These are phyloP conservation scores for Hipparchia sbordonii DNA, from an alignment of 2,888 invertebrate genomes.

Conservation along the genomic window DNA sequence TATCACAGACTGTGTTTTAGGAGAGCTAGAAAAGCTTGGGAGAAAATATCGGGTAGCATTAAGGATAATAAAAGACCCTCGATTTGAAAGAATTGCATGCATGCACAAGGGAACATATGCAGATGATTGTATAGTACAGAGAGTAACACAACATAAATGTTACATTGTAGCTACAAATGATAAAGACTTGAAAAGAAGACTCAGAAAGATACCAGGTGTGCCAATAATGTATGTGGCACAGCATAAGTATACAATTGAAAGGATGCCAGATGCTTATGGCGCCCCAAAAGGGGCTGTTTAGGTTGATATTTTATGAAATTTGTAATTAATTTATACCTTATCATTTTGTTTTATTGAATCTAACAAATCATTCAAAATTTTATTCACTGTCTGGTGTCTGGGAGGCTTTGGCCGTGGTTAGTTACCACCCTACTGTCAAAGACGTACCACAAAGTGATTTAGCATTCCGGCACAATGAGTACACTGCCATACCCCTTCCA, in stretches of 20 bases:
- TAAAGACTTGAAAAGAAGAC: slow-evolving; percentile 96
- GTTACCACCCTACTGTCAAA: too few relatives aligned
- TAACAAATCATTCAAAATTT: not conserved
- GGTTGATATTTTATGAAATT: slow-evolving; percentile 19
- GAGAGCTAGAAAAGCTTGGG: slow-evolving; percentile 98
- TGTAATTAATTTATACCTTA: slow-evolving; percentile 19
- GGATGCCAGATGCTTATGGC: slow-evolving; percentile 99
- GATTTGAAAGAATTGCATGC: slow-evolving; percentile 96
- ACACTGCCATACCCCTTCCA: too few relatives aligned
- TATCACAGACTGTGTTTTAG: slow-evolving; percentile 98
- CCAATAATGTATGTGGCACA: slow-evolving; percentile 99
- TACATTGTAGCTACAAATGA: slow-evolving; percentile 99
- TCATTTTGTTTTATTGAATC: not conserved
- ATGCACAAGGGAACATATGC: slow-evolving; percentile 99
- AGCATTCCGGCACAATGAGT: too few relatives aligned
- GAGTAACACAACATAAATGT: slow-evolving; percentile 99
- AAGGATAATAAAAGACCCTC: slow-evolving; percentile 95
- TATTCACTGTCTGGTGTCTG: too few relatives aligned
- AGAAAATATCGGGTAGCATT: slow-evolving; percentile 97
- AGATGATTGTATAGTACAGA: slow-evolving; percentile 98
- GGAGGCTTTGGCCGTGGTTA: too few relatives aligned
- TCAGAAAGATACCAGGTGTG: slow-evolving; percentile 98
- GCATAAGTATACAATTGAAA: slow-evolving; percentile 96
- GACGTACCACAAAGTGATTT: too few relatives aligned
- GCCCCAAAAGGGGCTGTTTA: slow-evolving; percentile 88